Percentiles rank a stretch among this genome's conserved stretches.
Conservation (phyloP, 2,797 vertebrate genomes). For the Tapera naevia region DNA sequence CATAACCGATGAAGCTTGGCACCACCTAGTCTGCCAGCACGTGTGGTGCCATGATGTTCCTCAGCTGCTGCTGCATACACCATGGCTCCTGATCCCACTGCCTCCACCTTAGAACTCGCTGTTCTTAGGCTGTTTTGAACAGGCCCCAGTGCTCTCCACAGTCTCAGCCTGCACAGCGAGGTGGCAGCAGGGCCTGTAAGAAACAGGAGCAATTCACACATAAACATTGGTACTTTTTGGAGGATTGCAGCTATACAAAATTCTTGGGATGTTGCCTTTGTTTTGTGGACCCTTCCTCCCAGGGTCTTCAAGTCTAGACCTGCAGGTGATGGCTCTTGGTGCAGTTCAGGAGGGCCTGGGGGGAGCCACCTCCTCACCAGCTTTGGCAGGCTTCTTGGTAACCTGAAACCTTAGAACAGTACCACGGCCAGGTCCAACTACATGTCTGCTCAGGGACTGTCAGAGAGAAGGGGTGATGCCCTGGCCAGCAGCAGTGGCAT, state of each 20-base stretch:
- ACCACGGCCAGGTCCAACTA: rapidly evolving
- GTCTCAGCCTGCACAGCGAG: neutral
- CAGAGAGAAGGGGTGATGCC: neutral
- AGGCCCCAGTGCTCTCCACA: rapidly evolving
- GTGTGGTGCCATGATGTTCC: rapidly evolving
- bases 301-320: neutral
- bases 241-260: rapidly evolving
- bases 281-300: neutral
- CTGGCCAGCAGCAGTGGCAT: neutral
- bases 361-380: too few species aligned
- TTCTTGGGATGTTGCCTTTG: neutral
- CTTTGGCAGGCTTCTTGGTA: neutral
- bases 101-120: neutral
- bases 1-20: rapidly evolving
- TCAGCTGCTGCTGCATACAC: neutral
- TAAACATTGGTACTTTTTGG: neutral
- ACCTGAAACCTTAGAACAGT: neutral
- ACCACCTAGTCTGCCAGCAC: rapidly evolving
- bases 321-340: neutral
- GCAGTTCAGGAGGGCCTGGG: too few species aligned
- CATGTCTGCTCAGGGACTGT: rapidly evolving
- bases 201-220: rapidly evolving
- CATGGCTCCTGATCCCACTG: neutral
- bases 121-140: neutral
- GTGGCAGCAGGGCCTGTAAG: neutral